Percentiles rank a stretch among this genome's conserved stretches.
Conservation (phyloP, 2,797 vertebrate genomes). For the Botia almorhae region DNA sequence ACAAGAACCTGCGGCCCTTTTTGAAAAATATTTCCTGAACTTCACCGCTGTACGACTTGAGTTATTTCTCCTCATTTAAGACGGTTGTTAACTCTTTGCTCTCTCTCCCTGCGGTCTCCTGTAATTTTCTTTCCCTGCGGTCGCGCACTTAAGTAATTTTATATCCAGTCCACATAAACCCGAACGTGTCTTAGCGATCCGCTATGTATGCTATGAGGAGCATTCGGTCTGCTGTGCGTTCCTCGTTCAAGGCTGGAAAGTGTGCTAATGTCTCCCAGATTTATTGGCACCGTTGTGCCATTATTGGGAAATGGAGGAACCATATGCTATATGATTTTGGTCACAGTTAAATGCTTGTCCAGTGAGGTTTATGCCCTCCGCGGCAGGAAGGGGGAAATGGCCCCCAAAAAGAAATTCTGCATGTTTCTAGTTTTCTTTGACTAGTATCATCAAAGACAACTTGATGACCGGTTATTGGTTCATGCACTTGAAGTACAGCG, state of each 20-base stretch:
- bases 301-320: conserved; percentile 61
- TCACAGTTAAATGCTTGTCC: conserved; percentile 54
- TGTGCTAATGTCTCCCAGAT: conserved; percentile 59
- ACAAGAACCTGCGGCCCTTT: conserved; percentile 18
- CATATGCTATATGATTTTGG: conserved; percentile 55
- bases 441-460: conserved; percentile 19
- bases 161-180: conserved; percentile 46
- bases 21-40: conserved; percentile 6
- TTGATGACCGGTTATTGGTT: conserved; percentile 2
- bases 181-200: conserved; percentile 47
- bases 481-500: conserved; percentile 19
- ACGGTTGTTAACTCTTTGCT: conserved; percentile 45
- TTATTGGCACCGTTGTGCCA: conserved; percentile 49
- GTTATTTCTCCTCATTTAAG: conserved; percentile 27
- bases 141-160: conserved; percentile 44
- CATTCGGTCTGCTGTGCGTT: conserved; percentile 44
- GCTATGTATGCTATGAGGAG: conserved; percentile 36
- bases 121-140: conserved; percentile 41
- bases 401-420: conserved; percentile 37
- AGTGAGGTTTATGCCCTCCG: conserved; percentile 46
- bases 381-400: conserved; percentile 16
- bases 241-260: conserved; percentile 44
- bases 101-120: conserved; percentile 24
- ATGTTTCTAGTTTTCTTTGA: conserved; percentile 33
- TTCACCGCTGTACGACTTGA: conserved; percentile 9